phyloP scores from a whole-genome alignment of 2,888 invertebrate genomes.

The Drosophila hamatofila region DNA sequence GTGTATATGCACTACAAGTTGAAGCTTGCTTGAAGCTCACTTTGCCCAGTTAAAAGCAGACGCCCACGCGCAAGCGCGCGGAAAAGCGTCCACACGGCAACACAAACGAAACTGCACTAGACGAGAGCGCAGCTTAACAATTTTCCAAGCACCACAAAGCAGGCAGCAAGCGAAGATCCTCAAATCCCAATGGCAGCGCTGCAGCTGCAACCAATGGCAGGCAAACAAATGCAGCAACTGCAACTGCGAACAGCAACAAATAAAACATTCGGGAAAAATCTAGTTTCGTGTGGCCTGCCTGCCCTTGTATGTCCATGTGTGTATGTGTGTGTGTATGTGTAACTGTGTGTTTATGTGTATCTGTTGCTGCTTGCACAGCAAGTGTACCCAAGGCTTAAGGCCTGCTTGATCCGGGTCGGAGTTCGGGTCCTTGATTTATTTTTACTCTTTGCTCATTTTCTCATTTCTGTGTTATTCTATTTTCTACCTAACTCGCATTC shows the following conservation, averaged over 20 bases:
- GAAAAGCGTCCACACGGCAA: slow-evolving; percentile 81
- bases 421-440: slow-evolving; percentile 76
- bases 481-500: slow-evolving; percentile 66
- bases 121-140: slow-evolving; percentile 64
- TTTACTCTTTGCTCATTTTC: slow-evolving; percentile 60
- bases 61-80: slow-evolving; percentile 54
- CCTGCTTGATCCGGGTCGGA: slow-evolving; percentile 53
- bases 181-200: slow-evolving; percentile 52
- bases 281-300: slow-evolving; percentile 30
- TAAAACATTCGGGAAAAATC: slow-evolving; percentile 33
- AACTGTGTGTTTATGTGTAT: slow-evolving; percentile 45
- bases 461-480: slow-evolving; percentile 23
- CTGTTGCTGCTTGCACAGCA: slow-evolving; percentile 68
- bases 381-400: slow-evolving; percentile 67
- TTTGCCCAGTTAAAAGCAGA: slow-evolving; percentile 3
- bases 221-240: slow-evolving; percentile 54
- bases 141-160: slow-evolving; percentile 58
- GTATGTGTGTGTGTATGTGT: background rate
- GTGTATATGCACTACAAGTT: background rate
- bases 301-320: slow-evolving; percentile 5
- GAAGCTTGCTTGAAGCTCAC: slow-evolving; percentile 14
- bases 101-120: slow-evolving; percentile 81
- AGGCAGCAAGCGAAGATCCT: slow-evolving; percentile 56
- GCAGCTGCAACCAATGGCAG: slow-evolving; percentile 63
- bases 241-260: slow-evolving; percentile 40